Evolutionary conservation across 2,888 invertebrate species (phyloP), one percentile per base, ranked within the genome.

Genomic region (Brachycybe producta): DNA sequence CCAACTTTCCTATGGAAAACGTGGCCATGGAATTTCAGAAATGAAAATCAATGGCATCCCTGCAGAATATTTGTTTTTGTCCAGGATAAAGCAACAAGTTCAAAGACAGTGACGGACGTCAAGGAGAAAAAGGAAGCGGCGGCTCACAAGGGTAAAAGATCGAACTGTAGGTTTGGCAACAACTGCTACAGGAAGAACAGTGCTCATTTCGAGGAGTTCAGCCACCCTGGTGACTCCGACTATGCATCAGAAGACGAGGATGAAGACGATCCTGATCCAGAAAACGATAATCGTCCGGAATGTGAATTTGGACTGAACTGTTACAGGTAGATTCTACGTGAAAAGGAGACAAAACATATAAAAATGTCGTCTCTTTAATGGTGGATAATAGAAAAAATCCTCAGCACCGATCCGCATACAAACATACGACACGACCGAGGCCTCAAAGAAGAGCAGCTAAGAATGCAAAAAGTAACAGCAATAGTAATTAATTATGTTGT

Each of bases 141-240:
- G 5, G 7, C 24, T 11, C 2, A 3, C 23, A 24, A 4, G 24
- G 38, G 19, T 17, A 27, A 19, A 13, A 26, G 48, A 28, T 21
- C 17, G 8, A n/a, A 24, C 7, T 48, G 48, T 40, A 28, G 30
- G 28, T 48, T 17, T 40, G 48, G 48, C 15, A 30, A 30, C 26
- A 48, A 48, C 7, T 48, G 48, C 30, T 48, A 48, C 19, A 54
- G 56, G 41, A 55, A 55, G 35, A 55, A 56, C 43, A 52, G 52
- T 23, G 30, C 42, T n/a, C 56, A 56, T 40, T 35, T 44, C 5
- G 52, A 53, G 11, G 54, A 55, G 15, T 57, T 51, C 45, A 52
- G 54, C 46, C 57, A 58, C 52, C 58, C 57, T 11, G 57, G 56
- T 3, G 56, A 57, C 40, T 46, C 53, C 7, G 58, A 58, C 46